These are phyloP conservation scores for Pediacus dermestoides DNA, from an alignment of 2,888 invertebrate species.

Conservation along the genomic window DNA sequence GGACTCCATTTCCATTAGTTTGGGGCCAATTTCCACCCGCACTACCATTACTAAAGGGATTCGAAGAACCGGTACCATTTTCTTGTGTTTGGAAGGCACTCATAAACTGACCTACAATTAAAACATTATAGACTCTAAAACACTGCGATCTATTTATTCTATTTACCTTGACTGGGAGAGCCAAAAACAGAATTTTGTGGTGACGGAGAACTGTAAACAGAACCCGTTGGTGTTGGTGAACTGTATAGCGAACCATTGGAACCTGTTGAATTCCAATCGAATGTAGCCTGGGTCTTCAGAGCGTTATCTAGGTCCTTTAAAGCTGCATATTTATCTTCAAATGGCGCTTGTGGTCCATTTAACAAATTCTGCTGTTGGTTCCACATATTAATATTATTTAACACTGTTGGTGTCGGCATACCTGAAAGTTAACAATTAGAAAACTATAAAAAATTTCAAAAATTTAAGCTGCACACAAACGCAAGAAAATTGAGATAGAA, in stretches of 20 bases:
- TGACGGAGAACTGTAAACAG: conserved; percentile 47
- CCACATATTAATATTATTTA: conserved; percentile 27
- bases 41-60: conserved; percentile 31
- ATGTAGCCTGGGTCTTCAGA: conserved; percentile 55
- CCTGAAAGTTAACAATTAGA: conserved; percentile 34
- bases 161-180: conserved; percentile 49
- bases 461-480: too few species aligned
- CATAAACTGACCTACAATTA: conserved; percentile 46
- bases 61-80: conserved; percentile 30
- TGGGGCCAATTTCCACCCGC: conserved; percentile 14
- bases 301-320: conserved; percentile 87
- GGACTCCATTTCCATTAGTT: conserved; percentile 23
- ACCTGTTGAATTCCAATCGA: conserved; percentile 42
- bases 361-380: conserved; percentile 18
- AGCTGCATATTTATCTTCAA: conserved; percentile 92
- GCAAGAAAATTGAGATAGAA: too few species aligned
- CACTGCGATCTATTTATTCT: conserved; percentile 3
- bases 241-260: conserved; percentile 47
- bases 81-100: conserved; percentile 37
- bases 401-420: conserved; percentile 34
- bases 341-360: conserved; percentile 29
- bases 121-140: too few species aligned
- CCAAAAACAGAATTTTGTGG: conserved; percentile 47
- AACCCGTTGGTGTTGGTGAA: conserved; percentile 45
- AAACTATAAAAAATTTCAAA: too few species aligned